Percentiles rank a stretch among this genome's conserved stretches.
Evolutionary conservation across 2,888 invertebrate genomes (phyloP).

Genomic region (Machimus atricapillus): DNA sequence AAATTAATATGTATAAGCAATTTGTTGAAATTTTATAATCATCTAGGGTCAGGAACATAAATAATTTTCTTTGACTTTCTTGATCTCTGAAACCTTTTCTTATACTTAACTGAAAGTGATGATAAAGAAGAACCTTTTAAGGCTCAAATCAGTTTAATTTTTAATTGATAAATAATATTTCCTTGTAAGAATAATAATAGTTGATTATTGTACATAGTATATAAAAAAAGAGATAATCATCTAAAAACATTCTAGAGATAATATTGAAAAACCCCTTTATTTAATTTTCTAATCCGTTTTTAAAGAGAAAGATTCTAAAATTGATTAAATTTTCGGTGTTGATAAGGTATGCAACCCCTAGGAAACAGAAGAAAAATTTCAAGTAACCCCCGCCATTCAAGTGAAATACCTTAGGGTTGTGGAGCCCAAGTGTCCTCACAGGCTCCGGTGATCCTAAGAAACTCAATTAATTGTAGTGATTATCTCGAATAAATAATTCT

Average conservation of each 20-base stretch:
- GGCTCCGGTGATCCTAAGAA: background rate
- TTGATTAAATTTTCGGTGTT: background rate
- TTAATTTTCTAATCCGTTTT: background rate
- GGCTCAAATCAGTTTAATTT: too few relatives aligned
- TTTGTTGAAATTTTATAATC: too few relatives aligned
- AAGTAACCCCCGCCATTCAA: background rate
- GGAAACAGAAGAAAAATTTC: background rate
- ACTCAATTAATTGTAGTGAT: conserved; percentile 33
- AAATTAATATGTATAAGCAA: too few relatives aligned
- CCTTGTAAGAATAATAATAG: too few relatives aligned
- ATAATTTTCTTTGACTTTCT: too few relatives aligned
- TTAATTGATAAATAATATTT: too few relatives aligned
- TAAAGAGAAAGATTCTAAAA: background rate
- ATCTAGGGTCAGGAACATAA: too few relatives aligned
- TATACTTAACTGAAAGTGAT: too few relatives aligned
- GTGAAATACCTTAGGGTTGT: background rate
- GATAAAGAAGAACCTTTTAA: too few relatives aligned
- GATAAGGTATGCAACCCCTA: background rate
- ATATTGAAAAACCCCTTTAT: background rate
- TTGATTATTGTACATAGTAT: too few relatives aligned
- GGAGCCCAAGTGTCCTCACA: background rate
- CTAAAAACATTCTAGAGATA: background rate
- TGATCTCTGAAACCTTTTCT: too few relatives aligned
- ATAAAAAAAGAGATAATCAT: too few relatives aligned
- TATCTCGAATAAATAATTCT: conserved; percentile 34